Evolutionary conservation across 1,140 invertebrate species (phyloP), one percentile per base, ranked within the genome.

Genomic region (Megathymus violae): DNA sequence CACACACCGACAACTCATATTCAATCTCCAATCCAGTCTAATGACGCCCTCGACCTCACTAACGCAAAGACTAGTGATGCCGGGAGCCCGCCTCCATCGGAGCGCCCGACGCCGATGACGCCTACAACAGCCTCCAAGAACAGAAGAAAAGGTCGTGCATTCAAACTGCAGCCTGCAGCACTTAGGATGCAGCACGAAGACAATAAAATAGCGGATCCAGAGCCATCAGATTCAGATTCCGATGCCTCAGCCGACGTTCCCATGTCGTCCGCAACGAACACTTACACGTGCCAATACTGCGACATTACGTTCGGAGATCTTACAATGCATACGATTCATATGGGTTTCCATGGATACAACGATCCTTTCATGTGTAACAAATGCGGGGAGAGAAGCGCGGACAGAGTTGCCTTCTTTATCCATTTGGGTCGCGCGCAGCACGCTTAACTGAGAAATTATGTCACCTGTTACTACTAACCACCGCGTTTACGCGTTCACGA

Each of bases 281-380:
- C 84, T 6, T 95, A 95, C 75, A 93, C 93, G 58, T 99, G 98
- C 80, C 92, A 94, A 19, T 96, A 96, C 81, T 99, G 98, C 87
- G 95, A 96, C 71, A 98, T 99, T 17, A 93, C 94, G 2, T 99
- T 99, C 86, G 94, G 94, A n/a, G 96, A 99, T 79, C 93, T 95
- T 19, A 94, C 97, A 5, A 96, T 99, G 94, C 98, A 98, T 90
- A 96, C 95, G 0, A 96, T 99, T 78, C 98, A 99, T 89, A 98
- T 98, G 96, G 96, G 97, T 54, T 99, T 97, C 88, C 98, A 99
- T 86, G 96, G 95, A 1, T 96, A 94, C 90, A 93, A 95, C 56
- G 94, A 98, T 85, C 98, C 98, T 0, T 99, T 97, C 86, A 96
- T 95, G 64, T 99, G 98, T 89, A 98, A 98, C 91, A 96, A 97